Evolutionary conservation across 2,797 vertebrate genomes (phyloP).

Genomic region (Euthynnus affinis): DNA sequence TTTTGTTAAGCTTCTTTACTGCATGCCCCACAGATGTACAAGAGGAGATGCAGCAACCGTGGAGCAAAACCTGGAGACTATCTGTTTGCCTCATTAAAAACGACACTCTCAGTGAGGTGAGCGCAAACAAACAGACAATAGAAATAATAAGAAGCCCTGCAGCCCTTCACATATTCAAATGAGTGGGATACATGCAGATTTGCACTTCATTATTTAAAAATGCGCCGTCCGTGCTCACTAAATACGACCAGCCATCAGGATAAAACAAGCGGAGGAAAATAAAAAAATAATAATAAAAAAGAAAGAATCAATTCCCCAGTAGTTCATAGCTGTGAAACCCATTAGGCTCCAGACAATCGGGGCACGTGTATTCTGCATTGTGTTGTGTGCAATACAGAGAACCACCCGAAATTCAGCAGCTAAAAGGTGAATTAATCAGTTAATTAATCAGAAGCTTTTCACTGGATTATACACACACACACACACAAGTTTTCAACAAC

Average conservation of each 20-base stretch:
- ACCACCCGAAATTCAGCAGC: conserved; percentile 8
- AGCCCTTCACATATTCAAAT: conserved; percentile 67
- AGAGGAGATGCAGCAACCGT: conserved; percentile 35
- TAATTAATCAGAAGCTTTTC: conserved; percentile 66
- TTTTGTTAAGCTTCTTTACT: conserved; percentile 61
- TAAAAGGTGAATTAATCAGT: conserved; percentile 65
- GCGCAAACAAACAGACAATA: conserved; percentile 62
- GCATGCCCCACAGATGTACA: conserved; percentile 57
- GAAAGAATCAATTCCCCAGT: conserved; percentile 28
- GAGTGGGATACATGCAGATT: conserved; percentile 62
- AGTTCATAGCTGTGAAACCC: conserved; percentile 45
- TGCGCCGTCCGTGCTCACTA: conserved; percentile 26
- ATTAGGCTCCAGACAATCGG: conserved; percentile 66
- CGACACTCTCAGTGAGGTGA: conserved; percentile 52
- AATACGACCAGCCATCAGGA: conserved; percentile 46
- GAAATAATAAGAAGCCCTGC: conserved; percentile 64
- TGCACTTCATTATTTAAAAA: conserved; percentile 70
- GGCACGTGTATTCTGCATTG: conserved; percentile 20
- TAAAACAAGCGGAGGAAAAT: conserved; percentile 23
- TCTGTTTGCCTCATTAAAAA: conserved; percentile 73
- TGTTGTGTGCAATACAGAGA: conserved; percentile 25
- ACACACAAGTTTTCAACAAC: conserved; percentile 30
- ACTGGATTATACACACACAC: conserved; percentile 24
- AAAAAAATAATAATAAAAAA: background rate
- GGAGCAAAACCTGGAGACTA: conserved; percentile 54